Evolutionary conservation across 2,888 invertebrate species (phyloP), one percentile per base, ranked within the genome.

Genomic region (Brachylomia viminalis): DNA sequence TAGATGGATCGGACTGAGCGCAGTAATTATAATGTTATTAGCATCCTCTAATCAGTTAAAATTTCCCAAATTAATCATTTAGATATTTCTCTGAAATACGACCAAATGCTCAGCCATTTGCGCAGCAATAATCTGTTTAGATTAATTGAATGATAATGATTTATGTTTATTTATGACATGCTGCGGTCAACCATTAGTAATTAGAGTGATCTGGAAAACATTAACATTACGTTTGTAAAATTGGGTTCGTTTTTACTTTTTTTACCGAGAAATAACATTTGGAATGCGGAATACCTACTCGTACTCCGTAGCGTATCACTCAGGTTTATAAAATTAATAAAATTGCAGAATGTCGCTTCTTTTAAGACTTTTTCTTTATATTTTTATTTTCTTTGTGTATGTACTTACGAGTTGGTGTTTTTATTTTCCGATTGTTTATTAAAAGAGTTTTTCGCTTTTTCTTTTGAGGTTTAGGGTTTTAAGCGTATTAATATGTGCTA

Each of bases 101-200:
- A 77, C 49, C 66, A 67, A 74, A 76, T 74, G 45, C 62, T 66
- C 67, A 65, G 45, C 76, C 72, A 52, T 77, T 83, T 75, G 33
- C 30, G 56, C n/a, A 73, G 27, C n/a, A 74, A 64, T 87, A 83
- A 87, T 88, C 87, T 81, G 61, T 27, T 70, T 52, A 86, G 86
- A 88, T 87, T 79, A 83, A 86, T 82, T 79, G 68, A 75, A 70
- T 67, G 87, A 87, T 87, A 87, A 79, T 84, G 65, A 77, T 81
- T 85, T 88, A 88, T 87, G 88, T 82, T 74, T 78, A 65, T 84
- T 82, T 85, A 81, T 77, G 84, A 72, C 74, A 74, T 47, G 33
- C 33, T 74, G 49, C 42, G 30, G 78, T 74, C 75, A 59, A 54
- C n/a, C 80, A 87, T 82, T 80, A 79, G 80, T 82, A 47, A 82